Base-by-base conservation (phyloP, 2,113 vertebrate genomes). In the Spea multiplicata region DNA sequence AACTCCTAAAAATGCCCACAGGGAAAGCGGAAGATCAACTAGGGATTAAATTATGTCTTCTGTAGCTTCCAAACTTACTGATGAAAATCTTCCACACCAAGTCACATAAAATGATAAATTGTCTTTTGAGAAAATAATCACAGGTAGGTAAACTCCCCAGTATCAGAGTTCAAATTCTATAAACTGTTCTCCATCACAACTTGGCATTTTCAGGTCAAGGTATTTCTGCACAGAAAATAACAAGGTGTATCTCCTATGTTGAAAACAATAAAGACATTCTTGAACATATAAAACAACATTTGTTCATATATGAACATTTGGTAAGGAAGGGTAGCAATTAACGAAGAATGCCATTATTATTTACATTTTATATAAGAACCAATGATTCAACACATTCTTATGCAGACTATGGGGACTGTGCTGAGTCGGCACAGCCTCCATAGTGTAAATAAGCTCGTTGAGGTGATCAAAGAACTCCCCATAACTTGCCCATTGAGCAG, bases 161-260 rank as follows among this genome's bases (percentile, higher is more conserved):
- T 64, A 79, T 53, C 47, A 59, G 52, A 73, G 78, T 71, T 74
- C 78, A 74, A 49, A 59, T 74, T 72, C 12, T 52, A 80, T 80
- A 80, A 74, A 68, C 52, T 30, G 50, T 45, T 55, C 67, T 74
- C 72, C 71, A 74, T 80, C 78, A 67, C 47, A 49, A 3, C 14
- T 6, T 74, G 71, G 71, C 78, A 80, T 71, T 68, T 80, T 74
- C 66, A 74, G 71, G 71, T 74, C 78, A 80, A 74, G 78, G 70
- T 80, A 49, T 65, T 68, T 8, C 71, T 66, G 47, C 59, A 44
- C 65, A 44, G 53, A 80, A 10, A 52, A 66, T 72, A 80, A 73
- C 62, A 73, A 67, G 50, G 65, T 59, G 72, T 12, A 52, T 8
- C 49, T 7, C 4, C 17, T 66, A 47, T 17, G 8, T 44, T 17